Percentiles rank a stretch among this genome's conserved stretches.
Evolutionary conservation across 2,797 vertebrate species (phyloP).

Genomic region (Esox masquinongy): DNA sequence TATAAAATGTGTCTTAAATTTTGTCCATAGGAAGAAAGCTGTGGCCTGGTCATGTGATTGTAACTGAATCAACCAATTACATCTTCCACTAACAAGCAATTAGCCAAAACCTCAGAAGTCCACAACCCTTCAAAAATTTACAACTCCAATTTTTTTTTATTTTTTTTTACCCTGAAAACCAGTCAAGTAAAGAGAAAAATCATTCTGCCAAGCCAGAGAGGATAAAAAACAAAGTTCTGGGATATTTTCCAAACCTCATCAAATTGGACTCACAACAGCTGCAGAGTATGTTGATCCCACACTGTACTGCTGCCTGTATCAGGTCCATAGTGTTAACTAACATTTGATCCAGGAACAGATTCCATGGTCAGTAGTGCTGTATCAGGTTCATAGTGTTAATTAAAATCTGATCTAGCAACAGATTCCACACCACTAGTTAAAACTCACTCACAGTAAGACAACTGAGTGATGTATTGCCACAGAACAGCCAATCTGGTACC

Average conservation of each 20-base stretch:
- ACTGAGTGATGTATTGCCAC: too few species aligned
- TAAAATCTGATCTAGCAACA: neutral
- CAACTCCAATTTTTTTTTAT: slow-evolving; percentile 33
- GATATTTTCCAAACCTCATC: slow-evolving; percentile 64
- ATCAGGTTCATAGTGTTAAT: neutral
- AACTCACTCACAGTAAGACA: too few species aligned
- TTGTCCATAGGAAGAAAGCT: slow-evolving; percentile 19
- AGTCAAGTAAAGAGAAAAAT: slow-evolving; percentile 41
- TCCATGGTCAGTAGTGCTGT: neutral
- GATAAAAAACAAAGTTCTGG: slow-evolving; percentile 64
- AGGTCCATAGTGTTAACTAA: neutral
- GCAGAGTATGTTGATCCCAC: slow-evolving; percentile 48
- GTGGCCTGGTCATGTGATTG: slow-evolving; percentile 17
- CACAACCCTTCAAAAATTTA: slow-evolving; percentile 31
- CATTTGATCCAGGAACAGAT: neutral
- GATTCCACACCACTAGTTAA: neutral
- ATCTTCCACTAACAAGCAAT: slow-evolving; percentile 43
- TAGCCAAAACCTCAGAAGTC: slow-evolving; percentile 35
- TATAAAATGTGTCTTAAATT: slow-evolving; percentile 26
- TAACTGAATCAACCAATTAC: slow-evolving; percentile 45
- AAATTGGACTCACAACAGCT: slow-evolving; percentile 70
- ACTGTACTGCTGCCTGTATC: neutral
- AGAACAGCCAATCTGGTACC: too few species aligned
- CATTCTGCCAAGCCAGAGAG: slow-evolving; percentile 52
- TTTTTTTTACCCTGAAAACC: slow-evolving; percentile 44